Conservation (phyloP, 2,797 vertebrate genomes). For the Coranthus polyacanthus region DNA sequence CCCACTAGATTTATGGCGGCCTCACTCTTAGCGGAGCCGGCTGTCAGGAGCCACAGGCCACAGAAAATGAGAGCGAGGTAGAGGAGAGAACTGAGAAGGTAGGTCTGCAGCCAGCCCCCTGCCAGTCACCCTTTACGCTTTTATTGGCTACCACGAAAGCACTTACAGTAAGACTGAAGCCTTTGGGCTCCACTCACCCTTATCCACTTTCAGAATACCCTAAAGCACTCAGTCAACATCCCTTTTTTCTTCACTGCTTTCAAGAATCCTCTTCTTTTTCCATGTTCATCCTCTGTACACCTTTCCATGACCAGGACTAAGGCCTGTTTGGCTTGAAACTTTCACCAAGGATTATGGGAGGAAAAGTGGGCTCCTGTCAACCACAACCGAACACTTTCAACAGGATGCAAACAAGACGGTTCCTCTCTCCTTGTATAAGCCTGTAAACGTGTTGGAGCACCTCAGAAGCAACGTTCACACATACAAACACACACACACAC, state of each 20-base stretch:
- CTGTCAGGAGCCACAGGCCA: slow-evolving; percentile 50
- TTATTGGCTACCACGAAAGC: slow-evolving; percentile 72
- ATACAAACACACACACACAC: no score
- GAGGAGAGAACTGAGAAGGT: slow-evolving; percentile 26
- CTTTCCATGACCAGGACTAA: slow-evolving; percentile 31
- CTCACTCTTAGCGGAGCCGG: slow-evolving; percentile 25
- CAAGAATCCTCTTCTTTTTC: slow-evolving; percentile 21
- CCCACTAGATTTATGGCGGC: slow-evolving; percentile 65
- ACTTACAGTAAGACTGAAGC: slow-evolving; percentile 55
- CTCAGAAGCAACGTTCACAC: slow-evolving; percentile 24
- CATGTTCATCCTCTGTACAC: slow-evolving; percentile 17
- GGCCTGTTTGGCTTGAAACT: slow-evolving; percentile 42
- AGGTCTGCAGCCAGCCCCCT: slow-evolving; percentile 45
- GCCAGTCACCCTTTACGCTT: slow-evolving; percentile 54
- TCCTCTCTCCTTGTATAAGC: not conserved
- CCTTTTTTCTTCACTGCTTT: slow-evolving; percentile 30
- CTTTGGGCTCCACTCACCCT: slow-evolving; percentile 52
- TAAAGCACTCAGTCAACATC: slow-evolving; percentile 62
- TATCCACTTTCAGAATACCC: slow-evolving; percentile 63
- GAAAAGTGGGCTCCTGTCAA: slow-evolving; percentile 24
- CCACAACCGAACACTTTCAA: slow-evolving; percentile 39
- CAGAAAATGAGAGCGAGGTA: slow-evolving; percentile 29
- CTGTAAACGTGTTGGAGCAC: slow-evolving; percentile 19
- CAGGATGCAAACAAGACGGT: slow-evolving; percentile 32
- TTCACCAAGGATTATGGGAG: slow-evolving; percentile 42